Evolutionary conservation across 23 tunicate genomes (phyloP), one percentile per base, ranked within the genome.

Genomic region (Halocynthia aurantium): DNA sequence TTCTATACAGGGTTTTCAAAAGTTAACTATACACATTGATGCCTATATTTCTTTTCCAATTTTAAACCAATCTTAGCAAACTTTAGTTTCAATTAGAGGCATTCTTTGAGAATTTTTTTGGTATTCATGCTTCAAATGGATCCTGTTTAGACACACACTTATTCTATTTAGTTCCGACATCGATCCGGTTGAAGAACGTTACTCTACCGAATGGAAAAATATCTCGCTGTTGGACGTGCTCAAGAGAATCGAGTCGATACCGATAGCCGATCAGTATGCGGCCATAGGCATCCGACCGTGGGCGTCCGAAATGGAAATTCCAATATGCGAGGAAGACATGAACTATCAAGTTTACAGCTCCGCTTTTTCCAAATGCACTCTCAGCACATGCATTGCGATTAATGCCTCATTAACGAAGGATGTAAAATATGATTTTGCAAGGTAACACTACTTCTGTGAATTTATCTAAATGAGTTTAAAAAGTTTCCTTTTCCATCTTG

Each of bases 271-370:
- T 10, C 15, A 80, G 8, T 74, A 74, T 20, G 84, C 87, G 51
- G 95, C 87, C 6, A 72, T 88, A 9, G 95, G 95, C 21, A 83
- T 88, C 40, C 57, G 77, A 67, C 82, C 79, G 40, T 88, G 95
- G 95, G 53, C 84, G 12, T 40, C 57, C 9, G 17, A 72, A 15
- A 71, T 80, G 68, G 61, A 76, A 0, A 40, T 22, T 19, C 52
- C 75, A 19, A 50, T n/a, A 21, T 70, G 55, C 49, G 75, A 70
- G n/a, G 75, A 70, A 51, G 55, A 51, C 10, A 49, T 70, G 50
- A 53, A 62, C 13, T 62, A 64, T 15, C 50, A 55, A 8, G 62
- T 55, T 21, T 44, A 17, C n/a, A 56, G 64, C 63, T 55, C 78
- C 0, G 51, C 50, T 4, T 74, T 74, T 64, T 74, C 78, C 2